These are phyloP conservation scores for Oreochromis tanganicae DNA, from an alignment of 2,113 vertebrate genomes.

Conservation along the genomic window DNA sequence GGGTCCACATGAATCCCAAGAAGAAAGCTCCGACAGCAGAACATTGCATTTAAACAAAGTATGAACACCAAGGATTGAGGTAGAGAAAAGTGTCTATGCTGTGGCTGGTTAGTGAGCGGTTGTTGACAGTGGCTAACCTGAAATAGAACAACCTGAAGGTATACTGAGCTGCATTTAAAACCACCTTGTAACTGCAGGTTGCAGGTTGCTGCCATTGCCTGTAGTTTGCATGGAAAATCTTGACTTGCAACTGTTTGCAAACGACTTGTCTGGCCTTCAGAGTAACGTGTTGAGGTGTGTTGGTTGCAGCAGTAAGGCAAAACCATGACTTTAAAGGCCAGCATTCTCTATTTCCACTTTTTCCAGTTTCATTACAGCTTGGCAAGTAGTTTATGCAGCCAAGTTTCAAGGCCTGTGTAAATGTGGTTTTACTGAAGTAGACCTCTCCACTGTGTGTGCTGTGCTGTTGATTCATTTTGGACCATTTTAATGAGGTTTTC, in stretches of 20 bases:
- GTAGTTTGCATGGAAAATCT: background rate
- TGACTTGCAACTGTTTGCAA: background rate
- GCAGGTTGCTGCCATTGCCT: background rate
- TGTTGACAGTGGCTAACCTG: background rate
- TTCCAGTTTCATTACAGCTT: background rate
- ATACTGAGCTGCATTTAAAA: background rate
- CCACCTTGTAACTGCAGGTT: background rate
- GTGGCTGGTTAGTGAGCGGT: background rate
- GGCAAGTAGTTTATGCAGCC: background rate
- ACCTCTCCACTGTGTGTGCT: background rate
- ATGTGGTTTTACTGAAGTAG: background rate
- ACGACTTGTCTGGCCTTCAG: accelerated
- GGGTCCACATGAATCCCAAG: background rate
- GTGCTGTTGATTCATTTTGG: background rate
- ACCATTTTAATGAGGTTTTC: background rate
- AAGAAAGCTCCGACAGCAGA: accelerated
- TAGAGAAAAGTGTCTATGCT: background rate
- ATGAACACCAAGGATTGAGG: background rate
- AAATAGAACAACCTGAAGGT: background rate
- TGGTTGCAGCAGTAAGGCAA: background rate
- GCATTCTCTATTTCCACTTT: background rate
- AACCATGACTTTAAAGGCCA: background rate
- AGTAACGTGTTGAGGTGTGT: accelerated
- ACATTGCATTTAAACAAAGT: background rate
- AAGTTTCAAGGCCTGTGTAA: background rate